A percentile compares a stretch with the other conserved stretches of the same genome.
These are phyloP conservation scores for Paramormyrops hopkinsi DNA, from an alignment of 2,797 vertebrate genomes.

Conservation along the genomic window DNA sequence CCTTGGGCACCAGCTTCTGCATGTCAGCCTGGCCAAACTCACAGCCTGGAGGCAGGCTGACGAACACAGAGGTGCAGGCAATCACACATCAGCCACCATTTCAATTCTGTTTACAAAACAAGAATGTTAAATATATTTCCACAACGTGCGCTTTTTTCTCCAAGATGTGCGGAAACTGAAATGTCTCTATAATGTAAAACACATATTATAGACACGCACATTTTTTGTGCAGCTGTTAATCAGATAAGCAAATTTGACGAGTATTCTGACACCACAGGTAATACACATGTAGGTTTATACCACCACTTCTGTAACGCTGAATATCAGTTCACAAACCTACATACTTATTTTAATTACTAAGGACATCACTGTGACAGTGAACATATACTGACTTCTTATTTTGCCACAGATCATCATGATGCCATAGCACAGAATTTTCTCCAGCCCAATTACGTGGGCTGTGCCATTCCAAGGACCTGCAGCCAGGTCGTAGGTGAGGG, in stretches of 20 bases:
- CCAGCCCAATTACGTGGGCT: not conserved
- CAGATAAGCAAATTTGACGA: not conserved
- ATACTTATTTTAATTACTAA: not conserved
- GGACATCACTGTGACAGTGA: not conserved
- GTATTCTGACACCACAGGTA: not conserved
- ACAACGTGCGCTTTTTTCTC: not conserved
- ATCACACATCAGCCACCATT: not conserved
- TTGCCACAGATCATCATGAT: not conserved
- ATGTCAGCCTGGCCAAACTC: slow-evolving; percentile 95
- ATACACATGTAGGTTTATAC: not conserved
- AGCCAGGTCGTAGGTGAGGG: not conserved
- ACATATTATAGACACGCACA: not conserved
- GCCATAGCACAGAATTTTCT: not conserved
- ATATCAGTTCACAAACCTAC: not conserved
- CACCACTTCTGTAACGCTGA: not conserved
- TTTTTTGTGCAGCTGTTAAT: not conserved
- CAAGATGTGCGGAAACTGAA: not conserved
- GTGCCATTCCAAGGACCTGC: not conserved
- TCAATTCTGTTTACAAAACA: not conserved
- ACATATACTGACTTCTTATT: not conserved
- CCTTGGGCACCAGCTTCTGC: slow-evolving; percentile 92
- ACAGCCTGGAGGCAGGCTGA: slow-evolving; percentile 83
- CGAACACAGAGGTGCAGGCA: slow-evolving; percentile 1
- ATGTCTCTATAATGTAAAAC: not conserved
- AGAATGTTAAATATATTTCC: not conserved